phyloP scores from a whole-genome alignment of 2,797 vertebrate genomes.

The Podarcis siculus region DNA sequence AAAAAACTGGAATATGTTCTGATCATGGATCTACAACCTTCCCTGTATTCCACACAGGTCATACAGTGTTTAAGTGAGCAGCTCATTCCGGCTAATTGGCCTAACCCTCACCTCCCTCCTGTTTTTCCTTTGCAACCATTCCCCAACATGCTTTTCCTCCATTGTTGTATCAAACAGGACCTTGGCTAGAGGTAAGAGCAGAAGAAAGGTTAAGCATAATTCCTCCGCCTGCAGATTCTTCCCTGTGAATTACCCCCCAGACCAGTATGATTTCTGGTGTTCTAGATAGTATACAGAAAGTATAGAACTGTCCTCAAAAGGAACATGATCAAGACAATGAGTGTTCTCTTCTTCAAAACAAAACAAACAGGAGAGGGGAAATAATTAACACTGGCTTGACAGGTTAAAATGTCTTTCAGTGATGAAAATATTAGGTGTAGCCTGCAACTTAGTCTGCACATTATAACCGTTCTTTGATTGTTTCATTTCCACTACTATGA shows the following conservation, averaged over 20 bases:
- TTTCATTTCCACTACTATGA: conserved; percentile 12
- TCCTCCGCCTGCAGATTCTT: no score
- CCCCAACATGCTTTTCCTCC: not conserved
- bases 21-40: not conserved
- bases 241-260: not conserved
- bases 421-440: not conserved
- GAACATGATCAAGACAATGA: not conserved
- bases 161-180: not conserved
- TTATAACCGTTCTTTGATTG: conserved; percentile 4
- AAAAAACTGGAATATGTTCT: not conserved
- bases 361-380: not conserved
- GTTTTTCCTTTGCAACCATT: not conserved
- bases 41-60: no score
- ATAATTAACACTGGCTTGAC: not conserved
- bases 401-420: not conserved
- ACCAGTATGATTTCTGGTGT: not conserved
- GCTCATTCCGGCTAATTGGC: not conserved
- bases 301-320: not conserved
- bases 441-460: not conserved
- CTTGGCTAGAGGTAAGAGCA: not conserved
- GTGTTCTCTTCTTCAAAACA: not conserved
- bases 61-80: not conserved
- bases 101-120: not conserved
- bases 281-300: not conserved
- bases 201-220: not conserved